Evolutionary conservation across 64 coral and sea anemone genomes (phyloP).

Genomic region (Stichodactyla helianthus): DNA sequence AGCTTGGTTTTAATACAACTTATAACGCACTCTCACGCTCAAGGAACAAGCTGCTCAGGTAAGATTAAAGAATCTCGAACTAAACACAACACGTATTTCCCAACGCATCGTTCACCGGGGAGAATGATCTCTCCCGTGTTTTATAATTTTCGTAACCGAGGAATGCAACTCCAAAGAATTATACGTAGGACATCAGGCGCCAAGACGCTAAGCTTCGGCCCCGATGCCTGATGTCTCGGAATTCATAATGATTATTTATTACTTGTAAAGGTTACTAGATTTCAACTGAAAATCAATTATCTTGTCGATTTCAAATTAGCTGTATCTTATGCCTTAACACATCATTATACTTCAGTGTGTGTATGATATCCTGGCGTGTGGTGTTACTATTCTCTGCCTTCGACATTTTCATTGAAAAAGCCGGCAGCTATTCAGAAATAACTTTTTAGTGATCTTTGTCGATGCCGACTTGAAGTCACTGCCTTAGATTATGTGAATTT

Average conservation of each 20-base stretch:
- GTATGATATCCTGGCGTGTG: constrained; percentile 17
- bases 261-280: neutral
- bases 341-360: neutral
- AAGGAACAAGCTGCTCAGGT: neutral
- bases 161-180: neutral
- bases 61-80: neutral
- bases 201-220: neutral
- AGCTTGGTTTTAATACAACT: constrained; percentile 10
- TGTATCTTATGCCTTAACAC: constrained; percentile 1
- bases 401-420: neutral
- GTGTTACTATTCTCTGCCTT: neutral
- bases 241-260: constrained; percentile 1
- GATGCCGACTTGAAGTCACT: neutral
- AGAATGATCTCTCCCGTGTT: neutral
- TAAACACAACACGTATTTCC: neutral
- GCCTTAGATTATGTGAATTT: neutral
- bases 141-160: neutral
- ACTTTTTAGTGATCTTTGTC: constrained; percentile 17
- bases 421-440: constrained; percentile 23
- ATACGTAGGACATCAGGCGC: neutral
- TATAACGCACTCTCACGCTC: neutral
- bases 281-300: constrained; percentile 14
- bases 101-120: neutral
- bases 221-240: neutral
- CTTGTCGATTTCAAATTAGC: constrained; percentile 15